Conservation (phyloP, 2,888 invertebrate species). For the Papilio protenor region DNA sequence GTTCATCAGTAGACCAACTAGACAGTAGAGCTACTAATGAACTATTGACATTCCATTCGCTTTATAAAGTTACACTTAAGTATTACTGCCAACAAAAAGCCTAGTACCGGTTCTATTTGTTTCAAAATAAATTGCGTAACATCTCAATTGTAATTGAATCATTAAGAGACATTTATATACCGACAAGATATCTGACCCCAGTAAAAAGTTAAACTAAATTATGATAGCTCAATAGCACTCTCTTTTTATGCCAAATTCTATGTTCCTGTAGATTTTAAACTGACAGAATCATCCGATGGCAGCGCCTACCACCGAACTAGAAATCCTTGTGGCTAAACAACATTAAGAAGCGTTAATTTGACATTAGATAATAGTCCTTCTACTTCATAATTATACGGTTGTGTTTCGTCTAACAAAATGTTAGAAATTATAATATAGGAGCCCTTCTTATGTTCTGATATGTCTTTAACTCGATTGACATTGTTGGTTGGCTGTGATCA, state of each 20-base stretch:
- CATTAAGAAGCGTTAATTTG: not conserved
- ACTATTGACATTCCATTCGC: conserved; percentile 10
- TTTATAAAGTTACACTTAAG: not conserved
- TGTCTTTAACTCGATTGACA: not conserved
- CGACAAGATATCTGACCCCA: no score
- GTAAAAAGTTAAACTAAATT: no score
- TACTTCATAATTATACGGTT: not conserved
- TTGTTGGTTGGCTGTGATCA: not conserved
- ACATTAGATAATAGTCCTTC: not conserved
- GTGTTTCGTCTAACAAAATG: not conserved
- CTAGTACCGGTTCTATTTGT: not conserved
- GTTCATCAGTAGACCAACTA: not conserved
- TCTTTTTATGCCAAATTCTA: no score
- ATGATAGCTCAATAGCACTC: no score
- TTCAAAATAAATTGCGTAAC: not conserved
- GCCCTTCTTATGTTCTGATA: not conserved
- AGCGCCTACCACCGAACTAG: no score
- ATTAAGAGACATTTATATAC: not conserved
- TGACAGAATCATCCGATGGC: no score
- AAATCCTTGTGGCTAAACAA: not conserved
- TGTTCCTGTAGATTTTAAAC: no score
- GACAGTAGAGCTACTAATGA: not conserved
- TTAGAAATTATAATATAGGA: not conserved
- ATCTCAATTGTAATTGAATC: not conserved
- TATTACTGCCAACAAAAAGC: not conserved